Conservation (phyloP, 1,140 invertebrate genomes). For the Sitophilus oryzae region DNA sequence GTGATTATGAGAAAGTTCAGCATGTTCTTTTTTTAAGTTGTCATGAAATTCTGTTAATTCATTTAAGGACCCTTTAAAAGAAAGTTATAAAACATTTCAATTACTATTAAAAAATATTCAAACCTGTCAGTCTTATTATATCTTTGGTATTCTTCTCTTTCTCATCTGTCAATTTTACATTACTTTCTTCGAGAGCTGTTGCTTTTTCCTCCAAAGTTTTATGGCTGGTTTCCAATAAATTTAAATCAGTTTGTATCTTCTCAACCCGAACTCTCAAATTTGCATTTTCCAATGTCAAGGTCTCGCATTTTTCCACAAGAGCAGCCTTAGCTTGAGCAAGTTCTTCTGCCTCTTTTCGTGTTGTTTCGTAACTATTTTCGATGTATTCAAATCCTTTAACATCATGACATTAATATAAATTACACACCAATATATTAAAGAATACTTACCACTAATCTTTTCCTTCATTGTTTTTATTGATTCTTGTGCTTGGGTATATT, state of each 20-base stretch:
- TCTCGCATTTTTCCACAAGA: not conserved
- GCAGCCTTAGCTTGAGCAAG: not conserved
- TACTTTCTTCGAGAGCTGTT: not conserved
- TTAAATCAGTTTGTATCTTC: not conserved
- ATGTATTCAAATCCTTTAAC: not conserved
- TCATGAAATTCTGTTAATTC: not conserved
- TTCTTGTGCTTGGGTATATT: constrained; percentile 10
- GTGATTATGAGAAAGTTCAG: constrained; percentile 10
- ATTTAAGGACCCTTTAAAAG: not conserved
- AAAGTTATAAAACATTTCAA: not conserved
- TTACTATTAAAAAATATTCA: not conserved
- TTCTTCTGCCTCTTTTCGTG: constrained; percentile 3
- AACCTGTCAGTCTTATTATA: not conserved
- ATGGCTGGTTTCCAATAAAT: not conserved
- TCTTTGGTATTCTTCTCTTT: not conserved
- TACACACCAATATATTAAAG: not conserved
- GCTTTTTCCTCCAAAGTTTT: not conserved
- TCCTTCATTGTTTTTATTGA: constrained; percentile 7
- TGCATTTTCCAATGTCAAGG: not conserved
- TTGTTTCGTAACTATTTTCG: not conserved
- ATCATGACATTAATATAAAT: not conserved
- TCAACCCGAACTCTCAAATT: not conserved
- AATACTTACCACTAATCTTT: constrained; percentile 15
- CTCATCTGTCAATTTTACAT: not conserved
- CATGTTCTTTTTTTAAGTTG: constrained; percentile 8